Evolutionary conservation across 2,888 invertebrate species (phyloP).

Genomic region (Trachelus iudaicus): DNA sequence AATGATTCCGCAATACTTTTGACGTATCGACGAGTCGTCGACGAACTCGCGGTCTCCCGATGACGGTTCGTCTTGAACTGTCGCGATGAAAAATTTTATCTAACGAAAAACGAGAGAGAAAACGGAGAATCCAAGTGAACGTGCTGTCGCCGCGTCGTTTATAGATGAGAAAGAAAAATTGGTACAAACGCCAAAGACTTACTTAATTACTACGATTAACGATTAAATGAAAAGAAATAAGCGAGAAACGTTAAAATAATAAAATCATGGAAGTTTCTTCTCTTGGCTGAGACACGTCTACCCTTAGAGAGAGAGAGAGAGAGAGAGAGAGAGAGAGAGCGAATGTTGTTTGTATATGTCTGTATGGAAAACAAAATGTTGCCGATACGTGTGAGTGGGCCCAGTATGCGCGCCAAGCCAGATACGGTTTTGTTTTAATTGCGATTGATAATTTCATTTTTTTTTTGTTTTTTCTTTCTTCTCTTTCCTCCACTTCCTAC

Average conservation of each 20-base stretch:
- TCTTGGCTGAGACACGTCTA: background rate
- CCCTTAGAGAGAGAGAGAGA: background rate
- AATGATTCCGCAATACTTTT: background rate
- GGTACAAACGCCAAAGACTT: conserved; percentile 63
- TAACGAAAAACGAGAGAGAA: conserved; percentile 28
- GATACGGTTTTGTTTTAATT: background rate
- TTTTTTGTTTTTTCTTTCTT: background rate
- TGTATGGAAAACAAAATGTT: background rate
- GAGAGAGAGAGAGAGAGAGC: background rate
- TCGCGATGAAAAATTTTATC: conserved; percentile 25
- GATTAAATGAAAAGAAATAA: conserved; percentile 25
- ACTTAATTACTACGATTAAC: conserved; percentile 52
- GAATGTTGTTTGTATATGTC: background rate
- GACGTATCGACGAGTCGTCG: background rate
- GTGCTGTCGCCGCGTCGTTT: background rate
- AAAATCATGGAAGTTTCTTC: conserved; percentile 28
- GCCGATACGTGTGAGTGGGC: background rate
- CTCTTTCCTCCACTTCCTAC: background rate
- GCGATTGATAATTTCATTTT: background rate
- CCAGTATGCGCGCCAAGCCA: background rate
- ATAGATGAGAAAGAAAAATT: conserved; percentile 42
- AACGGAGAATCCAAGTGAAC: conserved; percentile 8
- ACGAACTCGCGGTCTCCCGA: background rate
- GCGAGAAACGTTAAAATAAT: background rate
- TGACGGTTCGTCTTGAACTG: background rate